phyloP scores from a whole-genome alignment of 2,797 vertebrate species.

The Scomberomorus guttatus region DNA sequence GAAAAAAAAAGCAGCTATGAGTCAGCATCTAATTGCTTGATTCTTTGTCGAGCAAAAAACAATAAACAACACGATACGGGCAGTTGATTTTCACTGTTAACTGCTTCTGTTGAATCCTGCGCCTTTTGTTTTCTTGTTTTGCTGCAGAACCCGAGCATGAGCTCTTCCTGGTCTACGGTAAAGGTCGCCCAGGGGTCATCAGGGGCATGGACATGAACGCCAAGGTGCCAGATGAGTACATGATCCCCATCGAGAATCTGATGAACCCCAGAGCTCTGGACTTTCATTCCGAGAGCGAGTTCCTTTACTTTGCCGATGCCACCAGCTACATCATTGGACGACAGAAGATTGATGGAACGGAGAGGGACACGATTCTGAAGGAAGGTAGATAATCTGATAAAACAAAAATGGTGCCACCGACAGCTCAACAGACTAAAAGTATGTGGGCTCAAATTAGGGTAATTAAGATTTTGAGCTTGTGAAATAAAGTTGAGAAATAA shows the following conservation, averaged over 20 bases:
- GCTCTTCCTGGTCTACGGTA: slow-evolving; percentile 96
- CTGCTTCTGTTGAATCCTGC: neutral
- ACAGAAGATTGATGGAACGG: slow-evolving; percentile 96
- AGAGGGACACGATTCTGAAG: slow-evolving; percentile 94
- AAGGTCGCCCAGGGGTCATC: slow-evolving; percentile 96
- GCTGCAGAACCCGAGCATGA: slow-evolving; percentile 94
- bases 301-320: slow-evolving; percentile 97
- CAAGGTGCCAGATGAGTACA: slow-evolving; percentile 96
- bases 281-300: slow-evolving; percentile 94
- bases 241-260: slow-evolving; percentile 98
- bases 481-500: neutral
- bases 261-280: slow-evolving; percentile 97
- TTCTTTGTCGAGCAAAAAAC: neutral
- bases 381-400: slow-evolving; percentile 84
- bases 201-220: slow-evolving; percentile 97
- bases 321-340: slow-evolving; percentile 96
- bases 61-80: neutral
- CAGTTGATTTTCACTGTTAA: neutral
- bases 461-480: neutral
- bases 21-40: slow-evolving; percentile 17
- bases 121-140: slow-evolving; percentile 26
- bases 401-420: neutral
- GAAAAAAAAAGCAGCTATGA: neutral
- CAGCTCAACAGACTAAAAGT: neutral
- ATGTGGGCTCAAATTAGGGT: neutral